Evolutionary conservation across 2,797 vertebrate genomes (phyloP), one percentile per base, ranked within the genome.

Genomic region (Lycodopsis pacificus): DNA sequence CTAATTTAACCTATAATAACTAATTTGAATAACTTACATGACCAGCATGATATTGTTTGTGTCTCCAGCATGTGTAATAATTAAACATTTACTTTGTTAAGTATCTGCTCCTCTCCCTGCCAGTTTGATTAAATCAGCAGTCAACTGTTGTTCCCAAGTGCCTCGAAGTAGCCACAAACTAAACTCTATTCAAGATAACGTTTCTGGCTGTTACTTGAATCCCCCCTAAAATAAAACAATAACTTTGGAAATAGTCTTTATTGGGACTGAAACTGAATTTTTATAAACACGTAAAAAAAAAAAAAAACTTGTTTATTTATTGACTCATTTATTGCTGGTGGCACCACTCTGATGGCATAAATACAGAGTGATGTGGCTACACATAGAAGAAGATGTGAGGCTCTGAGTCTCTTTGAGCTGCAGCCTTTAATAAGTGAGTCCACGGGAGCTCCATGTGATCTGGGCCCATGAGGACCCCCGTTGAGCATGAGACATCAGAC

Each of bases 401-500:
- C 68, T 82, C 22, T 3, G 59, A 83, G 73, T 65, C 30, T 70
- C 83, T 91, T 88, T 83, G 86, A 87, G 85, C 80, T 65, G 62
- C 68, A 78, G 84, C 75, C 84, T 91, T 87, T 90, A 86, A 92
- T 90, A 86, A 83, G 76, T 63, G 68, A 85, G 85, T 89, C 87
- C 73, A 73, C 81, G 53, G 79, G 78, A 87, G 83, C 65, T 65
- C 40, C 57, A 65, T 89, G 85, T 88, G 84, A 91, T 89, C 85
- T 75, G 69, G 71, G 65, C 74, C 80, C 80, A 56, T 30, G 15
- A 89, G 85, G 83, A 78, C 70, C 44, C 80, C 84, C 51, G 77
- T 17, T 44, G 87, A 80, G 90, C 57, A 22, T 73, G 65, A 88
- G 70, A 87, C 84, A 90, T 89, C 92, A 92, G 79, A 89, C 68